Conservation (phyloP, 2,113 vertebrate genomes). For the Peromyscus californicus region DNA sequence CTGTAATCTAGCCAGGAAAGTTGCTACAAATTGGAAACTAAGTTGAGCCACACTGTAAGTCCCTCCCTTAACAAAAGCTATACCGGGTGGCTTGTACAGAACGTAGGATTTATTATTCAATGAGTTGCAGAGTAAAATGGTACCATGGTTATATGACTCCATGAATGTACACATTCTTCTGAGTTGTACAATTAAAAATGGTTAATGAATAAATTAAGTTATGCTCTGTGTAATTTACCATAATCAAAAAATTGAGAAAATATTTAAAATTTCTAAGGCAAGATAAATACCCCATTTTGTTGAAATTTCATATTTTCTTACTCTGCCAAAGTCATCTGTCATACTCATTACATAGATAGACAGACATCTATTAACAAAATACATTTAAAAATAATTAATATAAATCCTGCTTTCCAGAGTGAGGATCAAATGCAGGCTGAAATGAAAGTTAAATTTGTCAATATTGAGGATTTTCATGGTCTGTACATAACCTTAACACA, state of each 20-base stretch:
- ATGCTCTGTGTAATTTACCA: not conserved
- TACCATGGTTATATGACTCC: not conserved
- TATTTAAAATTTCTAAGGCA: not conserved
- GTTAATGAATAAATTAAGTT: not conserved
- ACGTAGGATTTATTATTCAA: not conserved
- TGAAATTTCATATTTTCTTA: slow-evolving; percentile 43
- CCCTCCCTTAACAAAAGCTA: not conserved
- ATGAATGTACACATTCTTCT: not conserved
- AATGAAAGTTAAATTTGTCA: not conserved
- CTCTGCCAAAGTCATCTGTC: not conserved
- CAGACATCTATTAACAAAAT: not conserved
- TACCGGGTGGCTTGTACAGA: not conserved
- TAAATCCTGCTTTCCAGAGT: not conserved
- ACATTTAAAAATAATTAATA: not conserved
- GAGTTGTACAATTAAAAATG: not conserved
- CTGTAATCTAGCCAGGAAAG: not conserved
- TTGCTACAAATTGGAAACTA: not conserved
- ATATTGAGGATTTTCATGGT: not conserved
- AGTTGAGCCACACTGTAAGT: not conserved
- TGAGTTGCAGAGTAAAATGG: not conserved
- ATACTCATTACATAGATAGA: not conserved
- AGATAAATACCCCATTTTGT: not conserved
- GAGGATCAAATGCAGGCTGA: not conserved
- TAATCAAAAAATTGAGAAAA: slow-evolving; percentile 20
- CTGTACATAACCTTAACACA: not conserved